A percentile compares a stretch with the other conserved stretches of the same genome.
These are phyloP conservation scores for Isoperla grammatica DNA, from an alignment of 2,888 invertebrate genomes.

Conservation along the genomic window DNA sequence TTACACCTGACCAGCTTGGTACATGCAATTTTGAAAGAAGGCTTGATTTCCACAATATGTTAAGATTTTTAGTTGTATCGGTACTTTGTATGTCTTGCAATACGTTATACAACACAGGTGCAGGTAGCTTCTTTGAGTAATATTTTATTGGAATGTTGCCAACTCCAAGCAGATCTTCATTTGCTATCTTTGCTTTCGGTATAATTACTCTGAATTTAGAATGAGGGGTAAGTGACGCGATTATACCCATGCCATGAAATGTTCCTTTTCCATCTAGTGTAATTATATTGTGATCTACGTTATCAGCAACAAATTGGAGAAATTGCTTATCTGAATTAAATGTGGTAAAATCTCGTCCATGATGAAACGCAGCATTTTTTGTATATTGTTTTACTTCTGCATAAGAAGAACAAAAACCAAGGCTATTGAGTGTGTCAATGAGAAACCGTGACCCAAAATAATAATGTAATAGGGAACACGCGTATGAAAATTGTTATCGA, in stretches of 20 bases:
- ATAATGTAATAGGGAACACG: too few relatives aligned
- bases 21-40: too few relatives aligned
- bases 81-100: too few relatives aligned
- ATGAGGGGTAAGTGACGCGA: constrained; percentile 23
- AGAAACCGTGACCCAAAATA: constrained; percentile 22
- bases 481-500: too few relatives aligned
- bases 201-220: constrained; percentile 15
- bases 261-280: constrained; percentile 27
- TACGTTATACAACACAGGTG: too few relatives aligned
- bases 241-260: constrained; percentile 26
- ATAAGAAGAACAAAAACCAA: constrained; percentile 19
- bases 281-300: constrained; percentile 26
- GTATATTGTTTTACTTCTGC: constrained; percentile 15
- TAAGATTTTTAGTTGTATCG: too few relatives aligned
- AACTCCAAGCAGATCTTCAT: neutral
- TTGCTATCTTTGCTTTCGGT: neutral
- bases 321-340: neutral
- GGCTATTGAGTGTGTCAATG: constrained; percentile 20
- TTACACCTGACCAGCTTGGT: too few relatives aligned
- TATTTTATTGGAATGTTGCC: neutral
- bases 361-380: constrained; percentile 19
- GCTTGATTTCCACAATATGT: too few relatives aligned
- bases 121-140: too few relatives aligned
- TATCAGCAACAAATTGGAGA: constrained; percentile 19
- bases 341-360: neutral